Conservation (phyloP, 53 echinoderm and acorn worm genomes). For the Mesocentrotus franciscanus region DNA sequence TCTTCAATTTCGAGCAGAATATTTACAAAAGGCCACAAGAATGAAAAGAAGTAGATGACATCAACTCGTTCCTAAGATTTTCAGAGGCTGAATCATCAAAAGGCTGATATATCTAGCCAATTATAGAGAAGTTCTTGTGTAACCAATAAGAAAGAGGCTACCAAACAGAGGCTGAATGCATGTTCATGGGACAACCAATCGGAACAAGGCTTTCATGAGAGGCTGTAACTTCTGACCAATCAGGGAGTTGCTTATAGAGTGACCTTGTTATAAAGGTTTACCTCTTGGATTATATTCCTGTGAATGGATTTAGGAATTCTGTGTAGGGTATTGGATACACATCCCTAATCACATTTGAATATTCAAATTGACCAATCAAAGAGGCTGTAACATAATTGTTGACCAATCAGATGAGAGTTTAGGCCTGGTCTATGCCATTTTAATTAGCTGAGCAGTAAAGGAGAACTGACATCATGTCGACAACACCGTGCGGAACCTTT, state of each 20-base stretch:
- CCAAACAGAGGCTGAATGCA: neutral
- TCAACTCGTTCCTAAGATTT: neutral
- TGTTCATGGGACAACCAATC: neutral
- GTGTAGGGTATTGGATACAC: neutral
- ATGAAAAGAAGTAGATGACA: slow-evolving; percentile 29
- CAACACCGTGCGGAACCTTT: slow-evolving; percentile 93
- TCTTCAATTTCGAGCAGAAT: neutral
- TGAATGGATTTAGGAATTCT: neutral
- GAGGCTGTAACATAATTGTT: neutral
- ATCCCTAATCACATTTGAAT: neutral
- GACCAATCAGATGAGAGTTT: slow-evolving; percentile 47
- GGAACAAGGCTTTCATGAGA: neutral
- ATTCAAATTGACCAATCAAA: slow-evolving; percentile 32
- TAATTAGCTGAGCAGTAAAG: neutral
- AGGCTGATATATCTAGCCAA: slow-evolving; percentile 1
- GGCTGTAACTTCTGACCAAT: slow-evolving; percentile 4
- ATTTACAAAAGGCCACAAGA: neutral
- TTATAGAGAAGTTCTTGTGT: neutral
- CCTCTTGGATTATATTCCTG: neutral
- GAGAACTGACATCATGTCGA: slow-evolving; percentile 74
- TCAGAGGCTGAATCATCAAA: neutral
- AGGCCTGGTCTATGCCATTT: neutral
- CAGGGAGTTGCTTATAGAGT: neutral
- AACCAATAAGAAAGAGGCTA: slow-evolving; percentile 17
- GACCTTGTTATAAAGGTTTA: neutral